Percentiles rank a stretch among this genome's conserved stretches.
phyloP scores from a whole-genome alignment of 2,113 vertebrate genomes.

The Carassius auratus region DNA sequence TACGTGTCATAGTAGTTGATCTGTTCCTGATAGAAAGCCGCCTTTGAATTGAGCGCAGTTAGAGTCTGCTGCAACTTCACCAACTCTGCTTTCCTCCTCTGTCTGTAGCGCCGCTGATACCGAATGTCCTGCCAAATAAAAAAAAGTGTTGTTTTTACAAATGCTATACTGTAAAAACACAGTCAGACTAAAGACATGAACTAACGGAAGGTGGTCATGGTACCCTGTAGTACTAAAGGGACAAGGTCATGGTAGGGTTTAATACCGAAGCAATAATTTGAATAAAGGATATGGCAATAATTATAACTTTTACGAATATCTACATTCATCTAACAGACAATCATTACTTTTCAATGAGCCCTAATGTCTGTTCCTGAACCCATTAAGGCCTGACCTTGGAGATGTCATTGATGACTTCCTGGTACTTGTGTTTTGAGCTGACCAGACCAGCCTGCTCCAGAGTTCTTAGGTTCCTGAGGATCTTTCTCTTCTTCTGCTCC shows the following conservation, averaged over 20 bases:
- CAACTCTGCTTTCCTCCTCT: slow-evolving; percentile 92
- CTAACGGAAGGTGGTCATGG: neutral
- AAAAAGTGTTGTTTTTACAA: neutral
- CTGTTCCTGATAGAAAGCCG: slow-evolving; percentile 92
- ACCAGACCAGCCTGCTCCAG: slow-evolving; percentile 87
- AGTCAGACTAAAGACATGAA: too few relatives aligned
- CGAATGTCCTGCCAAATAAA: slow-evolving; percentile 86
- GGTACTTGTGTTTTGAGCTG: slow-evolving; percentile 85
- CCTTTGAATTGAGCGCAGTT: slow-evolving; percentile 91
- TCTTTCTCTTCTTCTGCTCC: slow-evolving; percentile 98
- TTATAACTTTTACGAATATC: neutral
- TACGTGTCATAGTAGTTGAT: slow-evolving; percentile 97
- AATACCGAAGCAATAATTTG: neutral
- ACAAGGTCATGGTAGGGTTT: neutral
- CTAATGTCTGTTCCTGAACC: neutral
- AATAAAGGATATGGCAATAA: neutral
- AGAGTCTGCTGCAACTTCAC: slow-evolving; percentile 94
- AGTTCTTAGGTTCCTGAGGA: slow-evolving; percentile 89
- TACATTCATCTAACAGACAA: neutral
- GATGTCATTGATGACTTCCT: slow-evolving; percentile 94
- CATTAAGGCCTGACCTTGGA: slow-evolving; percentile 82
- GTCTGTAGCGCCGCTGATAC: slow-evolving; percentile 93
- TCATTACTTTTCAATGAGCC: neutral
- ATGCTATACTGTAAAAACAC: too few relatives aligned
- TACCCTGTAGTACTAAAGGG: neutral